Conservation (phyloP, 2,113 vertebrate genomes). For the Callopanchax toddi region DNA sequence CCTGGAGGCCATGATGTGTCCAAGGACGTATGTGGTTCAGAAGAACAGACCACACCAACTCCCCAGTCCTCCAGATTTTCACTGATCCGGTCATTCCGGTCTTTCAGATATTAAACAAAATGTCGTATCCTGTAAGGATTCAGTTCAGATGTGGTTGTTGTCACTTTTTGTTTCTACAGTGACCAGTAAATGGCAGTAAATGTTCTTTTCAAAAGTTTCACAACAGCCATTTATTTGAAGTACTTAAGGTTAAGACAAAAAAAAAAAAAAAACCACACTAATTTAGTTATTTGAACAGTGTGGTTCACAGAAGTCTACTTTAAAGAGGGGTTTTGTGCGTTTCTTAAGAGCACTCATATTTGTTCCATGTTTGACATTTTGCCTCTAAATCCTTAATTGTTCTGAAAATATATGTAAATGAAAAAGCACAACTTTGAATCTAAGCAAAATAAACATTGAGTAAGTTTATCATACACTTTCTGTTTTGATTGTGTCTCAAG, state of each 20-base stretch:
- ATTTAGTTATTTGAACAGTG: background rate
- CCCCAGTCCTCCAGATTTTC: background rate
- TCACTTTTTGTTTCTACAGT: slow-evolving; percentile 8
- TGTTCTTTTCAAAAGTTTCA: slow-evolving; percentile 15
- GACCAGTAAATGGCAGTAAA: slow-evolving; percentile 74
- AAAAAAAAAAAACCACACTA: too few relatives aligned
- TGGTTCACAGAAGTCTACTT: slow-evolving; percentile 1
- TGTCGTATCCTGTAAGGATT: background rate
- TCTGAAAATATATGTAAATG: background rate
- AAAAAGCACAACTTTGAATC: background rate
- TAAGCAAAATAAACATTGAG: background rate
- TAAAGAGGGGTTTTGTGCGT: background rate
- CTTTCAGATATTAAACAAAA: slow-evolving; percentile 22
- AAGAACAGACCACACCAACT: slow-evolving; percentile 1
- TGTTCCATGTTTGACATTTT: background rate
- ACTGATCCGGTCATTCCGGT: slow-evolving; percentile 32
- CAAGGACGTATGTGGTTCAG: slow-evolving; percentile 4
- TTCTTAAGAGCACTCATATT: background rate
- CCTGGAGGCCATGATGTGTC: background rate
- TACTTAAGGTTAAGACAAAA: background rate
- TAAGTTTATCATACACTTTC: background rate
- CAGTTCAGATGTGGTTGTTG: background rate
- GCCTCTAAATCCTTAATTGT: background rate
- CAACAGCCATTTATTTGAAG: background rate
- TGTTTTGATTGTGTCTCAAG: slow-evolving; percentile 6